Base-by-base conservation (phyloP, 2,113 vertebrate genomes). In the Campylomormyrus numenius region DNA sequence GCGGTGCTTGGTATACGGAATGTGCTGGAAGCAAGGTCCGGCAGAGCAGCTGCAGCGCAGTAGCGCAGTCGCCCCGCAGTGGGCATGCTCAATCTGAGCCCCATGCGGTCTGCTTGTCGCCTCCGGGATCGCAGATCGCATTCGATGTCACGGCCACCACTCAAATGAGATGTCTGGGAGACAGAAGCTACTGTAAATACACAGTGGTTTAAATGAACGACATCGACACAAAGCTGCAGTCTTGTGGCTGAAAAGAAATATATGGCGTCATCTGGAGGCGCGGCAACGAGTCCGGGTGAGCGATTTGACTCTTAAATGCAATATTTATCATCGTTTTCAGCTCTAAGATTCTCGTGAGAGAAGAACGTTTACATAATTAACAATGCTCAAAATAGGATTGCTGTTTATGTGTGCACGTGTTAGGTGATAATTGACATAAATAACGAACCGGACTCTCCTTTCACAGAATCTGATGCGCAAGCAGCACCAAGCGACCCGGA, bases 261-360 rank as follows among this genome's bases (percentile, higher is more conserved):
- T 7, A 95, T 95, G 95, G 93, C 92, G 74, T 87, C 94, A 27
- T 84, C 91, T 50, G 93, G 92, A 93, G 93, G 45, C 92, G 94
- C 94, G 50, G 50, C 70, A 50, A 24, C 66, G 39, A 21, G 50
- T 9, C 46, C 31, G 5, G 66, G 48, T 80, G 39, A 88, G 85
- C 80, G 24, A 46, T 39, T 19, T 13, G 27, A 11, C 9, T 70
- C n/a, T 70, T 70, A 70, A 70, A 70, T 31, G 27, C 62, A 13
- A 13, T 31, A 70, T 80, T 80, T 42, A 80, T 39, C 35, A 80
- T 80, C 5, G 13, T 42, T 19, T 80, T 17, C 35, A 42, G 35
- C 35, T 39, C 74, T 80, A 80, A 8, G 35, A 42, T 42, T 19
- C 2, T 39, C 74, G 31, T 17, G 1, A 74, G 35, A 17, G 35